Conservation (phyloP, 35 echinoderm and acorn worm genomes). For the Holothuria glaberrima region DNA sequence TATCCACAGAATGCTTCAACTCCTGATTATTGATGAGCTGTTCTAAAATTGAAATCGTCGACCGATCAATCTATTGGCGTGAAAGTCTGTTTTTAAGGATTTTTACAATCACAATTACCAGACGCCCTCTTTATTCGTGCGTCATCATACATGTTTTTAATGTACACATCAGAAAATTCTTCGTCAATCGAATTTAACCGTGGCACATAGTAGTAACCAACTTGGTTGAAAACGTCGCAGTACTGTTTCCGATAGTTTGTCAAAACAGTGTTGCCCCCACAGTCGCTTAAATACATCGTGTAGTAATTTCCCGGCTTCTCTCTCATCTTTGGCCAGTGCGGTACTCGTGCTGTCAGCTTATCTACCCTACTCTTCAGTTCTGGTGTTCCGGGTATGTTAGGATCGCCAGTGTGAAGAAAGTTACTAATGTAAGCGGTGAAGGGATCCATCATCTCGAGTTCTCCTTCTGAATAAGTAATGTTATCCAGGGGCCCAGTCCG, state of each 20-base stretch:
- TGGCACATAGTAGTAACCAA: constrained; percentile 43
- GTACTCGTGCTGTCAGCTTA: background rate
- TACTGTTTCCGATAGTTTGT: constrained; percentile 35
- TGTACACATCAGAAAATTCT: background rate
- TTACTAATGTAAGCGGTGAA: constrained; percentile 57
- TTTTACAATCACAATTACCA: constrained; percentile 3
- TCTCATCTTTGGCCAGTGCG: constrained; percentile 26
- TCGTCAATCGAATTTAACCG: constrained; percentile 13
- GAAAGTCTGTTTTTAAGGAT: background rate
- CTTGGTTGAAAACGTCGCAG: constrained; percentile 11
- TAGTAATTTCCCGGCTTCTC: constrained; percentile 36
- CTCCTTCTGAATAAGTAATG: constrained; percentile 24
- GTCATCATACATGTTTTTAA: constrained; percentile 2
- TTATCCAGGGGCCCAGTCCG: constrained; percentile 46
- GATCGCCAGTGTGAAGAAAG: constrained; percentile 62
- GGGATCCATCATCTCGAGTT: constrained; percentile 28
- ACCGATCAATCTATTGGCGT: too few species aligned
- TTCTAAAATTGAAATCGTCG: too few species aligned
- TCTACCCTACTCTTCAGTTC: background rate
- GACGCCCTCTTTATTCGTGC: background rate
- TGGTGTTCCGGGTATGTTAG: constrained; percentile 53
- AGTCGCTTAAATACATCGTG: constrained; percentile 3
- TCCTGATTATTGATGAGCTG: too few species aligned
- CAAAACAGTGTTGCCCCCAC: constrained; percentile 19
- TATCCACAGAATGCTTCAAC: too few species aligned